These are phyloP conservation scores for Gadopsis bispinosus DNA, from an alignment of 2,797 vertebrate genomes.

Conservation along the genomic window DNA sequence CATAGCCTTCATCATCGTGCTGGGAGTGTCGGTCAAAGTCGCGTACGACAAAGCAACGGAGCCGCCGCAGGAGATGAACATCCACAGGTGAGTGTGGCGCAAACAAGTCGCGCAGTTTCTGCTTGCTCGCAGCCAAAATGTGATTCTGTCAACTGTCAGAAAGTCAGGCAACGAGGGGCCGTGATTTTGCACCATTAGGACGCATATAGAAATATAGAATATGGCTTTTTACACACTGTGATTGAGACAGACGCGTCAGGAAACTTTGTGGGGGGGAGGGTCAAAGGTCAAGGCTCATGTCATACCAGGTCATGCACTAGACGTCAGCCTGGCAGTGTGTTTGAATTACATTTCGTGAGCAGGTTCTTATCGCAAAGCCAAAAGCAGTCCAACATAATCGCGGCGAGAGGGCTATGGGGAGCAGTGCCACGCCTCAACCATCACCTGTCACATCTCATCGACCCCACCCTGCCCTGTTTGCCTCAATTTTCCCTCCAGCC, in stretches of 20 bases:
- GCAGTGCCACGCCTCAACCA: too few relatives aligned
- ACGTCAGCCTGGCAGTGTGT: slow-evolving; percentile 4
- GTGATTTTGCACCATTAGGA: not conserved
- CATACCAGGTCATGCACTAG: not conserved
- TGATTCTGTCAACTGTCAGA: not conserved
- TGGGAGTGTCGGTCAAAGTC: slow-evolving; percentile 96
- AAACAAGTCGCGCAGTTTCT: too few relatives aligned
- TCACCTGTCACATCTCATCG: not conserved
- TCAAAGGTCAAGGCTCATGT: slow-evolving; percentile 38
- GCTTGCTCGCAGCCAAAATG: too few relatives aligned
- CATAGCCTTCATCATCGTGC: slow-evolving; percentile 95
- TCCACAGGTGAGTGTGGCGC: slow-evolving; percentile 90
- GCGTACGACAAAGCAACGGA: slow-evolving; percentile 97
- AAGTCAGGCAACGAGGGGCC: not conserved
- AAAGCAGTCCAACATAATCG: slow-evolving; percentile 20
- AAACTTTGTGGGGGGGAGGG: not conserved
- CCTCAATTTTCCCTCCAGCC: not conserved
- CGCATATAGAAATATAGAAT: not conserved
- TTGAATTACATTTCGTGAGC: slow-evolving; percentile 26
- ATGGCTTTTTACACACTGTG: not conserved
- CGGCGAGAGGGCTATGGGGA: too few relatives aligned
- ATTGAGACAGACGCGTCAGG: not conserved
- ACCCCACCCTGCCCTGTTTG: not conserved
- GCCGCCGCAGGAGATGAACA: slow-evolving; percentile 98
- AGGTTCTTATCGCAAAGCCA: slow-evolving; percentile 35